phyloP scores from a whole-genome alignment of 1,140 invertebrate species.

The Drosophila novamexicana region DNA sequence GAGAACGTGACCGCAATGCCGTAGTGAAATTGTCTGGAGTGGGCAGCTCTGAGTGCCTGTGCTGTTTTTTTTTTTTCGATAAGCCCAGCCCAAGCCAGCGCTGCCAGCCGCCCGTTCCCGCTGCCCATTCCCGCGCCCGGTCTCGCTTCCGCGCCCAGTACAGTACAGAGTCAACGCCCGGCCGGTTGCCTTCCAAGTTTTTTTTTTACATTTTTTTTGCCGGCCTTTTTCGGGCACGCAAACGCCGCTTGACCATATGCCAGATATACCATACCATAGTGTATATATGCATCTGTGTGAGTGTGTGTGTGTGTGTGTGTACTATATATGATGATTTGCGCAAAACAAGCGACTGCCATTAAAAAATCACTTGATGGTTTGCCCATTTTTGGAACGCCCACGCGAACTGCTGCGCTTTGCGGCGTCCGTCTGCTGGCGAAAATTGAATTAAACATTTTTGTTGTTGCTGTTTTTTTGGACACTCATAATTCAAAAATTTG shows the following conservation, averaged over 20 bases:
- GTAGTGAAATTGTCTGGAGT: constrained; percentile 61
- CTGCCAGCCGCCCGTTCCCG: constrained; percentile 6
- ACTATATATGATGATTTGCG: constrained; percentile 17
- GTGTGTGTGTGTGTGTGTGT: constrained; percentile 13
- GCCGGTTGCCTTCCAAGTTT: constrained; percentile 38
- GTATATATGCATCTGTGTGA: constrained; percentile 15
- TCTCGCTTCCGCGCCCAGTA: constrained; percentile 38
- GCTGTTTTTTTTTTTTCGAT: constrained; percentile 34
- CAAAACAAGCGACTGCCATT: constrained; percentile 47
- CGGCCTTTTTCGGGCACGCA: constrained; percentile 78
- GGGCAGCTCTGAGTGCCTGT: constrained; percentile 14
- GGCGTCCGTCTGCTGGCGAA: not conserved
- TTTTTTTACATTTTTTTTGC: constrained; percentile 24
- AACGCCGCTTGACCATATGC: constrained; percentile 56
- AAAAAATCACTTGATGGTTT: constrained; percentile 69
- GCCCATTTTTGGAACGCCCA: constrained; percentile 78
- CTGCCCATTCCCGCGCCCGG: not conserved
- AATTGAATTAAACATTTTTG: constrained; percentile 70
- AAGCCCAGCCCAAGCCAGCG: constrained; percentile 31
- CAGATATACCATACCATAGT: constrained; percentile 34
- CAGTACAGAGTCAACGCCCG: constrained; percentile 65
- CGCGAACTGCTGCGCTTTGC: constrained; percentile 36
- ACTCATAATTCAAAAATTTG: constrained; percentile 70
- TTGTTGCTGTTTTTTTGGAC: constrained; percentile 19
- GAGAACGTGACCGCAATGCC: constrained; percentile 78